Evolutionary conservation across 2,888 invertebrate species (phyloP), one percentile per base, ranked within the genome.

Genomic region (Allolobophora icterica): DNA sequence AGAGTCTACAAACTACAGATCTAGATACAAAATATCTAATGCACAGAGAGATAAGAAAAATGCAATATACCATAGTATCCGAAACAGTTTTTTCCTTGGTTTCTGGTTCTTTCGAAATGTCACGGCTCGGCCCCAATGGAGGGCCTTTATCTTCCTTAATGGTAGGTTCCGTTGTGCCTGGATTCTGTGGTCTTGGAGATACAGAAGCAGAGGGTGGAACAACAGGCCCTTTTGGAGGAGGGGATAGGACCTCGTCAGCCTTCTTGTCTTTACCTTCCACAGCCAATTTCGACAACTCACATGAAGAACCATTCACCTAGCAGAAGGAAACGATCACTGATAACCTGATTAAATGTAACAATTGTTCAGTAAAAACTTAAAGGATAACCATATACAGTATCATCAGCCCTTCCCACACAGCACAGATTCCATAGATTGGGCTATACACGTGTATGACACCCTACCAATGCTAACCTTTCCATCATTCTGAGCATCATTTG

Each of bases 91-190:
- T 87, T 0, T 87, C 87, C 38, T 87, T 87, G 35, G 87, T 87
- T 34, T 87, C 87, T 87, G 87, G 34, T 87, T 87, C 87, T 38
- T 87, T 87, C 38, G 87, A 87, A 87, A 87, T 21, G 21, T 87
- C 24, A 11, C 71, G 71, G 71, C n/a, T 71, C 17, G n/a, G 71
- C 71, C 35, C 33, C 87, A 87, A 87, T 17, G 87, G 38, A 24
- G 35, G 35, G 87, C 24, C 38, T 35, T 38, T 34, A 17, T 87
- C 87, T 87, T 34, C n/a, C 38, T 35, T 87, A 35, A 38, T 17
- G n/a, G n/a, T n/a, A 30, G 71, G 71, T 0, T 71, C 71, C 17
- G 87, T 35, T 8, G 34, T 15, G 35, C 87, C 21, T 35, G 87
- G 24, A 38, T 34, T 87, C 35, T 87, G 87, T 17, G 19, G 19